phyloP scores from a whole-genome alignment of 2,113 vertebrate genomes.

The Proterorhinus semilunaris region DNA sequence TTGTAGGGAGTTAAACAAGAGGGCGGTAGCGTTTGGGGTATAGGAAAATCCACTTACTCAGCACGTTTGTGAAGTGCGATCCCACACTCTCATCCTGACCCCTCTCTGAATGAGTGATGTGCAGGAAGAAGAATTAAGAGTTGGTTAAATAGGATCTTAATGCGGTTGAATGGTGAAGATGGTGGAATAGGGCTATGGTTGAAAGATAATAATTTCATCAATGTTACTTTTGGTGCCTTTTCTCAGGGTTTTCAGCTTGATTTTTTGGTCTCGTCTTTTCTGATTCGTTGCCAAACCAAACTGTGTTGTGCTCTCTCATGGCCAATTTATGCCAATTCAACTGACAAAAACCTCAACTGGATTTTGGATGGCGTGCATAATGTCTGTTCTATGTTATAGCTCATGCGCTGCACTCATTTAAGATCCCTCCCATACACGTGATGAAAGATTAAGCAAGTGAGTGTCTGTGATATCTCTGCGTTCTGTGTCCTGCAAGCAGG shows the following conservation, averaged over 20 bases:
- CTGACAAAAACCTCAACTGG: neutral
- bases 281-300: neutral
- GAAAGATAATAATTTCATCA: neutral
- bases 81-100: slow-evolving; percentile 47
- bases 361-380: neutral
- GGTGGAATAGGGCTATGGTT: neutral
- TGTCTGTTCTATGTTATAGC: too few species aligned
- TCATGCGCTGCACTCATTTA: too few species aligned
- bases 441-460: too few species aligned
- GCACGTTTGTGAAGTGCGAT: slow-evolving; percentile 34
- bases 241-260: neutral
- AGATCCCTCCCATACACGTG: too few species aligned
- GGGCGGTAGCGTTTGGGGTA: slow-evolving; percentile 32
- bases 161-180: neutral
- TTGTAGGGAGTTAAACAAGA: slow-evolving; percentile 28
- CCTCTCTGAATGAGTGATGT: slow-evolving; percentile 29
- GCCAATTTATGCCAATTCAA: neutral
- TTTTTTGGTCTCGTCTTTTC: neutral
- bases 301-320: neutral
- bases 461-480: too few species aligned
- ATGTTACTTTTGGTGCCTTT: neutral
- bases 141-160: slow-evolving; percentile 9
- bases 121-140: slow-evolving; percentile 39
- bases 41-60: slow-evolving; percentile 36
- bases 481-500: too few species aligned